These are phyloP conservation scores for Rhabdomys dilectus DNA, from an alignment of 2,113 vertebrate genomes.

Conservation along the genomic window DNA sequence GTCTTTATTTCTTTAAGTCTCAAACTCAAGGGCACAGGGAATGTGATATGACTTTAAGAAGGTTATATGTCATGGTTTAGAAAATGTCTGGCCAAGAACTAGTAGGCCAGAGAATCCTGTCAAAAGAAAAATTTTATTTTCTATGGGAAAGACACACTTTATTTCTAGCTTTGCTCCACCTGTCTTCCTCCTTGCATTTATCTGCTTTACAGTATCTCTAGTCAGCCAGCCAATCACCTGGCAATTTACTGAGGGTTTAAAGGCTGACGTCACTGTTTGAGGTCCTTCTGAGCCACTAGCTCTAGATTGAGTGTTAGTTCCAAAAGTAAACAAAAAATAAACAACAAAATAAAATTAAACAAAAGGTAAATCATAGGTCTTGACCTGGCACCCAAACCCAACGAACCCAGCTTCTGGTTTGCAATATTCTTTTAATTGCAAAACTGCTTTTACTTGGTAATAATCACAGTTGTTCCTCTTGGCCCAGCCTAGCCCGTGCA, in stretches of 20 bases:
- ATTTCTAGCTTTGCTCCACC: not conserved
- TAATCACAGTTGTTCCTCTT: not conserved
- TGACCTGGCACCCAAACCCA: accelerated
- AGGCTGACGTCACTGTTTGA: not conserved
- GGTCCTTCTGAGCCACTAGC: not conserved
- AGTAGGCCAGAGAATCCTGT: not conserved
- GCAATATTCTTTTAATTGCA: not conserved
- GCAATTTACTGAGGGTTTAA: not conserved
- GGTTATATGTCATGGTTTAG: not conserved
- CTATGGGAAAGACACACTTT: not conserved
- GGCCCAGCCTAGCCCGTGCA: not conserved
- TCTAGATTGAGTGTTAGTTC: not conserved
- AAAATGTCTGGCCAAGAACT: not conserved
- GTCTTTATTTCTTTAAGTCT: not conserved
- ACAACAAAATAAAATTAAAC: too few species aligned
- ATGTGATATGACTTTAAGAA: not conserved
- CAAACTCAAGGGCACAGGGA: not conserved
- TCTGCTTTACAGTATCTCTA: not conserved
- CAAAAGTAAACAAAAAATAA: not conserved
- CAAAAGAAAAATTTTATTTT: not conserved
- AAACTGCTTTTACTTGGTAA: not conserved
- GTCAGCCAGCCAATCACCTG: not conserved
- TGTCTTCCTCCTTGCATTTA: not conserved
- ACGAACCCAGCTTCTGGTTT: not conserved
- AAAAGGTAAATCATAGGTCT: too few species aligned